These are phyloP conservation scores for Phalacrocorax pelagicus DNA, from an alignment of 2,113 vertebrate genomes.

Conservation along the genomic window DNA sequence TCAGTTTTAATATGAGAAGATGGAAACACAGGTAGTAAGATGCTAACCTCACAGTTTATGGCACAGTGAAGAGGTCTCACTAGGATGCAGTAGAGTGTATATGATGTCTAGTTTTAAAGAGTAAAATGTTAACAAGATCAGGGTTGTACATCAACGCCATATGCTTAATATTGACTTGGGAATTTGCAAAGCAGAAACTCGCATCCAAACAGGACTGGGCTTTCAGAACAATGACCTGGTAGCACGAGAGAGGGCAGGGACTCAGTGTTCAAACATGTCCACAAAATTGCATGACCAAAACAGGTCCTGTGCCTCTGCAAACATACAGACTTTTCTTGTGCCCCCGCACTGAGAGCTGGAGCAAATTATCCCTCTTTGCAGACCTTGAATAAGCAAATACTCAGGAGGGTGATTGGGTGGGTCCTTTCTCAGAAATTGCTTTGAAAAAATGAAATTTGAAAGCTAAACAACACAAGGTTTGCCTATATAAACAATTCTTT, in stretches of 20 bases:
- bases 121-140: not conserved
- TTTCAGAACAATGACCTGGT: not conserved
- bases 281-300: not conserved
- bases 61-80: not conserved
- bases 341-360: not conserved
- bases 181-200: conserved; percentile 16
- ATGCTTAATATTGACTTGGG: not conserved
- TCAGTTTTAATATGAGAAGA: not conserved
- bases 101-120: conserved; percentile 14
- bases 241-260: not conserved
- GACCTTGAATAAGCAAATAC: not conserved
- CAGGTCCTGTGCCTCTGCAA: not conserved
- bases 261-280: not conserved
- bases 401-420: not conserved
- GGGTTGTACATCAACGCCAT: not conserved
- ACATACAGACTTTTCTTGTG: not conserved
- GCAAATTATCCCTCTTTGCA: not conserved
- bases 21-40: not conserved
- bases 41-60: not conserved
- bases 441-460: not conserved
- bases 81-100: not conserved
- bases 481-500: not conserved
- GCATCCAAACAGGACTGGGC: not conserved
- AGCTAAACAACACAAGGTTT: not conserved
- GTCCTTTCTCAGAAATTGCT: not conserved